Percentiles rank a stretch among this genome's conserved stretches.
Conservation (phyloP, 2,888 invertebrate genomes). For the Siphonodentalium dalli region DNA sequence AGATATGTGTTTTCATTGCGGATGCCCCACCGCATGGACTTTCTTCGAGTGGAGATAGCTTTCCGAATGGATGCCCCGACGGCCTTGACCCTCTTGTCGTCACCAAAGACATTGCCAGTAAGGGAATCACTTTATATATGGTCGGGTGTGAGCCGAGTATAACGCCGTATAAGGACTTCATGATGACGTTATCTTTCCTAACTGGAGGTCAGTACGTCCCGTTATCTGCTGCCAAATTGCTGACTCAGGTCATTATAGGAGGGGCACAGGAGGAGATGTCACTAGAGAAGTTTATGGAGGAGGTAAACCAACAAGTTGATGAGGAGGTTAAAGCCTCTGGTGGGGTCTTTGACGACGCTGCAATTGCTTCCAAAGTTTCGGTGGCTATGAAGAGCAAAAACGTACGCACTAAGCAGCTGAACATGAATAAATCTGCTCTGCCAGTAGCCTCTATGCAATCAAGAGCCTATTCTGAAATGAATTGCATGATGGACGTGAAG, state of each 20-base stretch:
- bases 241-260: constrained; percentile 53
- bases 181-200: constrained; percentile 48
- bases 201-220: constrained; percentile 61
- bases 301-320: constrained; percentile 46
- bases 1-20: constrained; percentile 54
- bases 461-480: constrained; percentile 25
- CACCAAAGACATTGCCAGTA: constrained; percentile 45
- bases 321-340: constrained; percentile 34
- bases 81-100: constrained; percentile 54
- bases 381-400: constrained; percentile 30
- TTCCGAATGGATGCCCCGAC: constrained; percentile 55
- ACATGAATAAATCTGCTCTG: constrained; percentile 27
- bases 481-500: constrained; percentile 28
- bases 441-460: constrained; percentile 24
- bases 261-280: constrained; percentile 58
- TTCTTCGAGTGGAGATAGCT: constrained; percentile 33
- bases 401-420: constrained; percentile 31
- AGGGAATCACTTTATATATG: constrained; percentile 53
- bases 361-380: constrained; percentile 28
- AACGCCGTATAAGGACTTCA: constrained; percentile 50
- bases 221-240: constrained; percentile 41
- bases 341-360: constrained; percentile 35
- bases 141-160: constrained; percentile 57
- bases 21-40: constrained; percentile 61
- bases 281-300: constrained; percentile 51